phyloP scores from a whole-genome alignment of 1,140 invertebrate species.

The Ladona fulva region DNA sequence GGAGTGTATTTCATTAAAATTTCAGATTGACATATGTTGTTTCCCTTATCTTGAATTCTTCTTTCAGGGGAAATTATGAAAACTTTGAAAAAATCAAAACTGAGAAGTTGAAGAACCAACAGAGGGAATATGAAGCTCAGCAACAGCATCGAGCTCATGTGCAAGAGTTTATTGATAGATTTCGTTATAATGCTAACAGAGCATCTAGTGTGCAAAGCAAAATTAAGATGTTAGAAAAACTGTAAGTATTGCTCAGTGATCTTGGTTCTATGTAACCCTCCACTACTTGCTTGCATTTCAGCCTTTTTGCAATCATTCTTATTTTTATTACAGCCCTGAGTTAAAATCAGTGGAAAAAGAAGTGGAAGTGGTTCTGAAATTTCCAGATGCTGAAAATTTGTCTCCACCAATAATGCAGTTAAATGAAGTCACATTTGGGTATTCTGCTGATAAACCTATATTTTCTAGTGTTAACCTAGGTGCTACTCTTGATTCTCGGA shows the following conservation, averaged over 20 bases:
- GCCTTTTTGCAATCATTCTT: neutral
- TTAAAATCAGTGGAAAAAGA: constrained; percentile 93
- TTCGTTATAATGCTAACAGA: constrained; percentile 97
- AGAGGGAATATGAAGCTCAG: constrained; percentile 96
- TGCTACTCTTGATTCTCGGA: constrained; percentile 87
- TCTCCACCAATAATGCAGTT: constrained; percentile 90
- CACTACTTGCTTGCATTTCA: neutral
- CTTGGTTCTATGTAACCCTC: too few relatives aligned
- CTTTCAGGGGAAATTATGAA: constrained; percentile 83
- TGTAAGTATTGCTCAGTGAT: constrained; percentile 56
- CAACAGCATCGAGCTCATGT: constrained; percentile 90
- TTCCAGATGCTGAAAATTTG: constrained; percentile 86
- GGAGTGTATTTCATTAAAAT: too few relatives aligned
- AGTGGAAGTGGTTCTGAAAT: constrained; percentile 78
- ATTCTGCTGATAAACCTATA: constrained; percentile 55
- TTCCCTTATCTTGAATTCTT: constrained; percentile 15
- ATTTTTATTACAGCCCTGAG: constrained; percentile 70
- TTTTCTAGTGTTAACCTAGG: constrained; percentile 84
- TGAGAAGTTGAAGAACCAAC: constrained; percentile 92
- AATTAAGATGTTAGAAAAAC: constrained; percentile 96
- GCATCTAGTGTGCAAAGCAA: constrained; percentile 97
- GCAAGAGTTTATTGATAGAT: constrained; percentile 97
- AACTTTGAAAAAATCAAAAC: constrained; percentile 89
- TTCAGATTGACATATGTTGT: too few relatives aligned
- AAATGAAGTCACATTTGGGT: constrained; percentile 89